Evolutionary conservation across 2,113 vertebrate species (phyloP), one percentile per base, ranked within the genome.

Genomic region (Pteronura brasiliensis): DNA sequence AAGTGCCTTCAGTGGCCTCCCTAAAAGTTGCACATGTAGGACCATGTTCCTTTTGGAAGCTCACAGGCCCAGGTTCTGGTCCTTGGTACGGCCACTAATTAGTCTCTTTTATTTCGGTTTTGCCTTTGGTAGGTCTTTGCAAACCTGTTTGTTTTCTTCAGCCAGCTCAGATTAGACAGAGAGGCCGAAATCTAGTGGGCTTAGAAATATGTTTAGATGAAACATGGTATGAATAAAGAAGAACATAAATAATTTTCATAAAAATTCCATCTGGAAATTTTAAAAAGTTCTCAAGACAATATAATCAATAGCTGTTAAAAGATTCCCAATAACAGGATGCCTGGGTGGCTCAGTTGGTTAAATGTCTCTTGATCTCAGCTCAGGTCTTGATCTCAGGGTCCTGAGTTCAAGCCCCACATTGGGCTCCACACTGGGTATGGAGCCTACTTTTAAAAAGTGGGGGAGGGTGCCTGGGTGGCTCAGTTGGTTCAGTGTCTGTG

Each of bases 191-290:
- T 71, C 82, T 82, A 39, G 7, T 84, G 52, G 36, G 4, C 25
- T 21, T 21, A 59, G 31, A 13, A n/a, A 61, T 76, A 14, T 65
- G 61, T 88, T 92, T 83, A 61, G 47, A 93, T 86, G 4, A 91
- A n/a, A 77, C 63, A 79, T n/a, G 7, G 17, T 31, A 39, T 39
- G 44, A 88, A 61, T 71, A 93, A 90, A 82, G 4, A 20, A 85
- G 14, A 90, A 1, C 71, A 86, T 52, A 34, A 55, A 55, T 91
- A 39, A 69, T 49, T 89, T 55, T 81, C 81, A 10, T 49, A 67
- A 96, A 71, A 93, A 18, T 90, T 69, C 12, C 34, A 65, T 72
- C 55, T 90, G 25, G 52, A 89, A 93, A 94, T 85, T 83, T 90
- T 7, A 76, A 79, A 97, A 97, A 20, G 9, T 61, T 77, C 44